Evolutionary conservation across 2,113 vertebrate genomes (phyloP).

Genomic region (Centrocercus urophasianus): DNA sequence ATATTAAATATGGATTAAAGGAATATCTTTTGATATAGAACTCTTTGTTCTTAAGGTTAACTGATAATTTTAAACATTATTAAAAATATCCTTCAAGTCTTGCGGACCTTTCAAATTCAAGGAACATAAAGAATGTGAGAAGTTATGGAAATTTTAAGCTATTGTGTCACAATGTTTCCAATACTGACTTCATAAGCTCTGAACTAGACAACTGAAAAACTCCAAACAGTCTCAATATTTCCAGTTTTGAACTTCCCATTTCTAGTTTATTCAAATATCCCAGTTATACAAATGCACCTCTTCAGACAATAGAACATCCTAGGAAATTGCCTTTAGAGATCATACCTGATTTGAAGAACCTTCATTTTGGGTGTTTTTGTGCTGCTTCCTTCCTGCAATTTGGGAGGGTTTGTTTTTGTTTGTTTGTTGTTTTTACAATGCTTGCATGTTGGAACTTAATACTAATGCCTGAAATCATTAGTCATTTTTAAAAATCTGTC

Average conservation of each 20-base stretch:
- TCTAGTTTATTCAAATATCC: neutral
- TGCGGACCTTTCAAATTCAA: neutral
- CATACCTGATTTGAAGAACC: neutral
- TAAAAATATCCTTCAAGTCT: neutral
- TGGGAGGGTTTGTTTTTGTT: neutral
- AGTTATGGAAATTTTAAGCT: neutral
- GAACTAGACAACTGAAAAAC: neutral
- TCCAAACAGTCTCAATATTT: neutral
- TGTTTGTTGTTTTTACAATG: neutral
- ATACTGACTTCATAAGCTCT: neutral
- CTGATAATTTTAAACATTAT: conserved; percentile 4
- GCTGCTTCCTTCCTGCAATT: neutral
- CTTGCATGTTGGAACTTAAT: neutral
- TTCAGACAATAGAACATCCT: neutral
- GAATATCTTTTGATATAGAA: neutral
- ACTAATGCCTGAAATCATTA: neutral
- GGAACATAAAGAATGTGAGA: neutral
- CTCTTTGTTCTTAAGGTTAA: conserved; percentile 34
- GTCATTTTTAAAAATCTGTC: neutral
- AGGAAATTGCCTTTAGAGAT: neutral
- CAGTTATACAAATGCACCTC: neutral
- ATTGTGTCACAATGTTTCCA: neutral
- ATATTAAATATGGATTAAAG: conserved; percentile 57
- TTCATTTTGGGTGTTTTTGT: neutral
- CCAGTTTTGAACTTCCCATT: neutral